These are phyloP conservation scores for Pedetes capensis DNA, from an alignment of 2,113 vertebrate species.

Conservation along the genomic window DNA sequence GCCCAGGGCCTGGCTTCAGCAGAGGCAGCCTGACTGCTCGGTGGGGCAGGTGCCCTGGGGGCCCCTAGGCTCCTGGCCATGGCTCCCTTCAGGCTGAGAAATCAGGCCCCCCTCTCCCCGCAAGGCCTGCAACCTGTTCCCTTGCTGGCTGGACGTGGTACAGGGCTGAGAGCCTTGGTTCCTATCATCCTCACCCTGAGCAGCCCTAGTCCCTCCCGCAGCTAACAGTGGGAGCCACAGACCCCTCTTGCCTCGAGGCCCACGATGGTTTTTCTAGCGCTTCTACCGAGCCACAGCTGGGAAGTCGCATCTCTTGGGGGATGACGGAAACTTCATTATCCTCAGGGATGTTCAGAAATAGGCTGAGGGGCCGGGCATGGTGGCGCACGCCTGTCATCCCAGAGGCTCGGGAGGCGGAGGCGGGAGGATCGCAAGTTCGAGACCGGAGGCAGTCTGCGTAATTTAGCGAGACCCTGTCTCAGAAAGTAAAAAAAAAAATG, in stretches of 20 bases:
- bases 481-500: too few relatives aligned
- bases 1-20: background rate
- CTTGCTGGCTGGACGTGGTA: accelerated
- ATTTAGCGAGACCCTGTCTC: too few relatives aligned
- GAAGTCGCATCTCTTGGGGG: background rate
- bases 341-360: slow-evolving; percentile 50
- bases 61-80: background rate
- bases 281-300: slow-evolving; percentile 30
- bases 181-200: background rate
- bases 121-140: background rate
- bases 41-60: accelerated
- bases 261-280: accelerated
- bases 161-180: background rate
- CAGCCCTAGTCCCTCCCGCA: background rate
- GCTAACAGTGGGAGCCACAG: background rate
- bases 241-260: background rate
- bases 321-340: background rate
- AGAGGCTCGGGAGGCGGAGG: too few relatives aligned
- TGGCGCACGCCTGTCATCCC: too few relatives aligned
- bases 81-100: background rate
- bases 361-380: background rate
- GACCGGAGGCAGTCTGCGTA: too few relatives aligned
- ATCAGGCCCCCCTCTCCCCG: background rate
- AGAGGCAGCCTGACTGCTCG: too few relatives aligned
- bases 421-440: too few relatives aligned